Conservation (phyloP, 2,888 invertebrate species). For the Megastigmus dorsalis region DNA sequence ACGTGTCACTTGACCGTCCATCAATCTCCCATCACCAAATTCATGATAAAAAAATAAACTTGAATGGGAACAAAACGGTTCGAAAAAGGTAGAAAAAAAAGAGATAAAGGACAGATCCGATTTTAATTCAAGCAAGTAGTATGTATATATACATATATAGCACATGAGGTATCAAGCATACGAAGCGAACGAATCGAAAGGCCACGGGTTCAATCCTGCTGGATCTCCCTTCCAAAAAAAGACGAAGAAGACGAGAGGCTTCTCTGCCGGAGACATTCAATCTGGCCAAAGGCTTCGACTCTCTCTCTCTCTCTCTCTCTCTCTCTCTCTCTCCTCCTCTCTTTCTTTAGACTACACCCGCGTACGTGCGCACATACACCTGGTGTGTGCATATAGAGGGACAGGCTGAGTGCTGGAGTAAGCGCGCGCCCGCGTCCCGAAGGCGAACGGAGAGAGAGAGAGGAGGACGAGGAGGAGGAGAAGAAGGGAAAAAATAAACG, state of each 20-base stretch:
- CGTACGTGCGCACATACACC: not conserved
- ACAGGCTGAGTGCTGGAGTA: not conserved
- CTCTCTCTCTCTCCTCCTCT: too few relatives aligned
- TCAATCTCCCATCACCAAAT: not conserved
- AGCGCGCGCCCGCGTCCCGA: too few relatives aligned
- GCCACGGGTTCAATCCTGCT: too few relatives aligned
- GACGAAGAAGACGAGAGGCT: not conserved
- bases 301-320: too few relatives aligned
- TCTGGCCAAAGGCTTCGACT: slow-evolving; percentile 28
- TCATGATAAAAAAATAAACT: too few relatives aligned
- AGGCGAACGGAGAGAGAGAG: too few relatives aligned
- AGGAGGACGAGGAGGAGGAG: too few relatives aligned
- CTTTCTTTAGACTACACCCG: not conserved
- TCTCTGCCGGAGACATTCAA: slow-evolving; percentile 46
- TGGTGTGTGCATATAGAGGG: not conserved
- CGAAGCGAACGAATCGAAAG: not conserved
- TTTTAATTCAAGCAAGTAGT: slow-evolving; percentile 23
- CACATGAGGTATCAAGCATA: too few relatives aligned
- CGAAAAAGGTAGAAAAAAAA: not conserved
- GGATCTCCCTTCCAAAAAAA: too few relatives aligned
- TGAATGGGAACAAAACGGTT: too few relatives aligned
- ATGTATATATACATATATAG: too few relatives aligned
- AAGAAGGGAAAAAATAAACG: too few relatives aligned
- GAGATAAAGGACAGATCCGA: not conserved
- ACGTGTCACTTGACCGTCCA: not conserved